phyloP scores from a whole-genome alignment of 2,113 vertebrate species.

The Benitochromis conjunctus region DNA sequence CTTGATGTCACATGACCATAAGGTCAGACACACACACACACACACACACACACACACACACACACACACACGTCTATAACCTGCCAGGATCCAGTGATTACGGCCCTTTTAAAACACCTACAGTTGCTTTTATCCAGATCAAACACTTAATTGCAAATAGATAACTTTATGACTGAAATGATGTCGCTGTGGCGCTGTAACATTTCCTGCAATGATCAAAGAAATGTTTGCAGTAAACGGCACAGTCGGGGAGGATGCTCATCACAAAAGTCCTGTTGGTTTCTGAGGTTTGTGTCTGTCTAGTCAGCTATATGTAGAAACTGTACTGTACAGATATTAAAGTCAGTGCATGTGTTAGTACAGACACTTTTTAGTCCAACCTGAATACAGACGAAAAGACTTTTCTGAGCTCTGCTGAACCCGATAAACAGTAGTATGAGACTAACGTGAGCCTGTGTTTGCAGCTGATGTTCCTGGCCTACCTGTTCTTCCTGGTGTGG shows the following conservation, averaged over 20 bases:
- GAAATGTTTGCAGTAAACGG: not conserved
- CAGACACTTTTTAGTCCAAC: not conserved
- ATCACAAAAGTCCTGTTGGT: not conserved
- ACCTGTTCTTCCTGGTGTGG: constrained; percentile 98
- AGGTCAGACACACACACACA: not conserved
- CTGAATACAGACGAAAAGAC: not conserved
- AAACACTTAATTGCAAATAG: not conserved
- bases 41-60: no score
- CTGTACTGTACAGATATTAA: not conserved
- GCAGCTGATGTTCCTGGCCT: constrained; percentile 88
- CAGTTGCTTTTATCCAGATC: not conserved
- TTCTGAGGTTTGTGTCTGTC: not conserved
- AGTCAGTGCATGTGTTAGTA: not conserved
- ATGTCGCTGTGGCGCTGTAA: not conserved
- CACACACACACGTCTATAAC: not conserved
- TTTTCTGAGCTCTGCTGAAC: not conserved
- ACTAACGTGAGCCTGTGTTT: not conserved
- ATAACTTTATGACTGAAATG: not conserved
- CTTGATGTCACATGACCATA: not conserved
- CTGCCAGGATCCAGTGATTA: not conserved
- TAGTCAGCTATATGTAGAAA: not conserved
- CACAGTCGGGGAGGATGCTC: not conserved
- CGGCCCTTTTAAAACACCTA: not conserved
- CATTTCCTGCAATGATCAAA: not conserved
- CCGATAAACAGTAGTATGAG: not conserved